Conservation (phyloP, 1,140 invertebrate genomes). For the Orchestia grillus region DNA sequence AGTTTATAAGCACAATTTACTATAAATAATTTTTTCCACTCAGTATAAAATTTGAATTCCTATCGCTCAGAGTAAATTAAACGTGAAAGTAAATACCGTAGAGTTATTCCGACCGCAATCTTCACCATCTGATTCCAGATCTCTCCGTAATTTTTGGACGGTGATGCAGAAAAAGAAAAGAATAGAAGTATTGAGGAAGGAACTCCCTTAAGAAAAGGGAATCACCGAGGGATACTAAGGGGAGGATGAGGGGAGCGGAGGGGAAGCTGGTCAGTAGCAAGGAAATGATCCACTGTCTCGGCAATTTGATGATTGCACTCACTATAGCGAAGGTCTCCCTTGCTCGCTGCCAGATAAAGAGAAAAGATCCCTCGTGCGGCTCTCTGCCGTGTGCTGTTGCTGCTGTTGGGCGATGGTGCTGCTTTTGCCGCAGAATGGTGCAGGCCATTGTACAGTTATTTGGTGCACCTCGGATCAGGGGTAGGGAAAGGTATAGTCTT, state of each 20-base stretch:
- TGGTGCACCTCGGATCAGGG: too few relatives aligned
- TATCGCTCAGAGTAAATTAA: neutral
- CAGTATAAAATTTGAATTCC: too few relatives aligned
- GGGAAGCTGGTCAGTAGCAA: slow-evolving; percentile 49
- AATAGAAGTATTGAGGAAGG: neutral
- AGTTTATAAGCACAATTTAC: too few relatives aligned
- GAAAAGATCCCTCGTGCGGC: neutral
- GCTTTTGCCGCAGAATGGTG: neutral
- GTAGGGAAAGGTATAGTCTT: too few relatives aligned
- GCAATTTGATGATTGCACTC: slow-evolving; percentile 41
- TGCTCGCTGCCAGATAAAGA: neutral
- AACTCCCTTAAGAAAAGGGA: slow-evolving; percentile 2
- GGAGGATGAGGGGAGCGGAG: slow-evolving; percentile 5
- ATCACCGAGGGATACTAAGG: neutral
- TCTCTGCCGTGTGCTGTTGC: neutral
- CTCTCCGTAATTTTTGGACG: neutral
- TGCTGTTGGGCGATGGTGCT: neutral
- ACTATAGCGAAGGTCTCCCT: neutral
- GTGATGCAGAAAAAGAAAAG: neutral
- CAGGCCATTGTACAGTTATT: neutral
- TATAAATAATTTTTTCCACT: too few relatives aligned
- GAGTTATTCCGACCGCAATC: neutral
- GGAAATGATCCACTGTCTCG: slow-evolving; percentile 50
- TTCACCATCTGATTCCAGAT: neutral
- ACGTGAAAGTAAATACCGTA: slow-evolving; percentile 24